Base-by-base conservation (phyloP, 2,113 vertebrate genomes). In the Parotia lawesii region DNA sequence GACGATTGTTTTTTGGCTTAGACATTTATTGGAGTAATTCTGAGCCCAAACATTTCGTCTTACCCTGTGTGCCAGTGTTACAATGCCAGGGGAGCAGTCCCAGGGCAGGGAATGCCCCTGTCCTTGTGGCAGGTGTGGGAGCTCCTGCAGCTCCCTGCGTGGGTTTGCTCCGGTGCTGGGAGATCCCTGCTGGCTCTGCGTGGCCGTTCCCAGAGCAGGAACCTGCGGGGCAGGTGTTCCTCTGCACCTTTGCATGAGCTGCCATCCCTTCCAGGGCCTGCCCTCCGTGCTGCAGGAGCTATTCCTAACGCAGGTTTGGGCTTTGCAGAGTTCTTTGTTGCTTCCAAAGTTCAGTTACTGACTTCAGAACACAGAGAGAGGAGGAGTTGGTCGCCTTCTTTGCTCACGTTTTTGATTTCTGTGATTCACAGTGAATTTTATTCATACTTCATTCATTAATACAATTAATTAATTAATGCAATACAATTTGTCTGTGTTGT, bases 1-100 rank as follows among this genome's bases (percentile, higher is more conserved):
- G 21, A 23, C 57, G 42, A 7, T 15, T 64, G n/a, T 11, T 24
- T 86, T 77, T 62, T 23, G 58, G 18, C 25, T 45, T 11, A 24
- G 83, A n/a, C 48, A 10, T 85, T 66, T 61, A 50, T 3, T 54
- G 50, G 25, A 70, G 67, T 35, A 24, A 79, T 66, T 66, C 69
- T 33, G n/a, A 65, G 61, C 33, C 38, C 37, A 7, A 8, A 1
- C 4, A 17, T 37, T 81, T 71, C 5, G 1, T 22, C 11, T 33
- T 20, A 2, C 10, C 27, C 25, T 31, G 7, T 6, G 22, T 45
- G 35, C 47, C 15, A 11, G 65, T 3, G 17, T 7, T 28, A 3
- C 17, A n/a, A 9, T 57, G 0, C 1, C 48, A 7, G 31, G 54
- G 12, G 38, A 38, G 38, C 38, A 9, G 11, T 38, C 38, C 1